Evolutionary conservation across 2,113 vertebrate genomes (phyloP), one percentile per base, ranked within the genome.

Genomic region (Galeopterus variegatus): DNA sequence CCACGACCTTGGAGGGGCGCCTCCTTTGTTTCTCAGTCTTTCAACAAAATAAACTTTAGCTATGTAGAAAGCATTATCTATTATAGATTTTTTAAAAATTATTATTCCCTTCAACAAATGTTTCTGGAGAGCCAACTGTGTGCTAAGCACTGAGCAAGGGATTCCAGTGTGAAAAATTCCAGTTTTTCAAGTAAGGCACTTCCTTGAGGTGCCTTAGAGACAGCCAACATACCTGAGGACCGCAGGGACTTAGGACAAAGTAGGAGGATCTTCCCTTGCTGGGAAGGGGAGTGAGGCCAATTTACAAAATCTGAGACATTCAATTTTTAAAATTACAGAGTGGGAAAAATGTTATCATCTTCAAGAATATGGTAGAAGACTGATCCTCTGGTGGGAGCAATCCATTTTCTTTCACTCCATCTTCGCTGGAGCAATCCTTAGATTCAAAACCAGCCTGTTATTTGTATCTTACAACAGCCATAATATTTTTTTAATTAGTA

Each of bases 1-100:
- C 6, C 79, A 15, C 0, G 54, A 94, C 89, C 89, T 98, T 97
- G 91, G 65, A 94, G n/a, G 33, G 52, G 18, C 11, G 1, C 60
- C 45, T 24, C 18, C 56, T 95, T 82, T 45, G 6, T 33, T 84
- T 56, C 11, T 86, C 21, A 3, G 10, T 50, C 73, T 94, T 93
- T 73, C 64, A 79, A 54, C 23, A 93, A 65, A 89, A 92, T 50
- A 76, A 80, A 84, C 41, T 15, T 41, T 19, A 85, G 58, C 36
- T 62, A 21, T 26, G 1, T 14, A 86, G 77, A 84, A 6, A 48
- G 14, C 31, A 50, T 50, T 64, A 54, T 26, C 41, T 45, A 2
- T 24, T 52, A 31, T 24, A 67, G 5, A 31, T 45, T 52, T 58
- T 77, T 56, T 6, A 3, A 41, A 41, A 41, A 41, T 8, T 7